phyloP scores from a whole-genome alignment of 1,140 invertebrate genomes.

The Helicoverpa zea region DNA sequence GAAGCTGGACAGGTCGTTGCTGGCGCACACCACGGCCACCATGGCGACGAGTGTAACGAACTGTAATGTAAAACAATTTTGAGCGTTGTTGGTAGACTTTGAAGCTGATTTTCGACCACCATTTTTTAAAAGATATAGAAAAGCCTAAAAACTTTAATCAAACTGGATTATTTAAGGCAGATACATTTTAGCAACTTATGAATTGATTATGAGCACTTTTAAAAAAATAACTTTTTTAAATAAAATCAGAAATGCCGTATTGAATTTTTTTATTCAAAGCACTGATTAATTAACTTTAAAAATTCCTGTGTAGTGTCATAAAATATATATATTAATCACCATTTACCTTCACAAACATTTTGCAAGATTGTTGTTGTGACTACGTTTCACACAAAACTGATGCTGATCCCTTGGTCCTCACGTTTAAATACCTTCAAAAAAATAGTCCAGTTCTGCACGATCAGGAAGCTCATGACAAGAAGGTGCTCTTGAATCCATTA shows the following conservation, averaged over 20 bases:
- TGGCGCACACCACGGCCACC: constrained; percentile 69
- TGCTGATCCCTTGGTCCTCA: constrained; percentile 25
- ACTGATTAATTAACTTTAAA: too few species aligned
- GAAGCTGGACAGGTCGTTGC: constrained; percentile 65
- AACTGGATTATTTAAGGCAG: neutral
- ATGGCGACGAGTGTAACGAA: constrained; percentile 64
- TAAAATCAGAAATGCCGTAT: too few species aligned
- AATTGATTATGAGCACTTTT: too few species aligned
- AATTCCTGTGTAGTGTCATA: neutral
- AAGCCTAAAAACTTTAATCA: neutral
- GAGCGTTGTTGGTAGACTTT: neutral
- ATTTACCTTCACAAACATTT: constrained; percentile 69
- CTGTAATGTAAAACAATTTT: constrained; percentile 53
- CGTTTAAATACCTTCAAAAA: constrained; percentile 58
- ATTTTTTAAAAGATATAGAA: neutral
- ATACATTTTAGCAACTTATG: too few species aligned
- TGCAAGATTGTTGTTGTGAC: constrained; percentile 58
- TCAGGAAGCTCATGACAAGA: constrained; percentile 43
- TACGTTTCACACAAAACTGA: constrained; percentile 60
- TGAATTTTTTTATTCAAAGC: too few species aligned
- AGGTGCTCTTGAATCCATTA: constrained; percentile 39
- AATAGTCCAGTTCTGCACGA: constrained; percentile 51
- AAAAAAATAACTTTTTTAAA: too few species aligned
- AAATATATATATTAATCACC: constrained; percentile 3
- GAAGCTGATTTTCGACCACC: neutral